Percentiles rank a stretch among this genome's conserved stretches.
These are phyloP conservation scores for Rhinella marina DNA, from an alignment of 2,797 vertebrate species.

Conservation along the genomic window DNA sequence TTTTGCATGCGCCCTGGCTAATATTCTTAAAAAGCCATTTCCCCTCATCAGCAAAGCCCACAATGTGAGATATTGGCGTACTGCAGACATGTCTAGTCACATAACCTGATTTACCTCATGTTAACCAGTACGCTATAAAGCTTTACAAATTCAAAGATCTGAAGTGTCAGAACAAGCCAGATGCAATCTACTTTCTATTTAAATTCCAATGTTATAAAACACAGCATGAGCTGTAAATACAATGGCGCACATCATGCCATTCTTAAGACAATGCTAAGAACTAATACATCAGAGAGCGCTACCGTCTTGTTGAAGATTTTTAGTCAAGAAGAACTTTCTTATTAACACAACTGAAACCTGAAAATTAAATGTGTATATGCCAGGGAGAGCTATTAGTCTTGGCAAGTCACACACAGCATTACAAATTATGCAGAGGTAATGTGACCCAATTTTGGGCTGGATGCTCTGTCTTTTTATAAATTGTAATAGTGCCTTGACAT, in stretches of 20 bases:
- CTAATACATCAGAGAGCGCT: slow-evolving; percentile 45
- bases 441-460: slow-evolving; percentile 38
- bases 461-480: slow-evolving; percentile 40
- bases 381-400: slow-evolving; percentile 30
- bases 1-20: neutral
- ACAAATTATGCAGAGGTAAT: slow-evolving; percentile 51
- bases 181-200: slow-evolving; percentile 54
- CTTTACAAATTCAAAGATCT: slow-evolving; percentile 49
- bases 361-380: slow-evolving; percentile 45
- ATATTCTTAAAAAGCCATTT: slow-evolving; percentile 11
- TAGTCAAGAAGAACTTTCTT: slow-evolving; percentile 46
- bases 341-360: slow-evolving; percentile 53
- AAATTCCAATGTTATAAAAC: slow-evolving; percentile 50
- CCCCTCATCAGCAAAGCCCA: neutral
- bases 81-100: slow-evolving; percentile 28
- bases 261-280: slow-evolving; percentile 48
- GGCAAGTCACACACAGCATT: slow-evolving; percentile 39
- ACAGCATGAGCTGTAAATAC: slow-evolving; percentile 48
- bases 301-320: slow-evolving; percentile 37
- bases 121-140: slow-evolving; percentile 51
- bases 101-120: slow-evolving; percentile 43
- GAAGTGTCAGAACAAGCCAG: slow-evolving; percentile 37
- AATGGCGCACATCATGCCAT: slow-evolving; percentile 51
- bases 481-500: slow-evolving; percentile 13
- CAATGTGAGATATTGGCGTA: slow-evolving; percentile 16